Conservation (phyloP, 2,888 invertebrate genomes). For the Volucella bombylans region DNA sequence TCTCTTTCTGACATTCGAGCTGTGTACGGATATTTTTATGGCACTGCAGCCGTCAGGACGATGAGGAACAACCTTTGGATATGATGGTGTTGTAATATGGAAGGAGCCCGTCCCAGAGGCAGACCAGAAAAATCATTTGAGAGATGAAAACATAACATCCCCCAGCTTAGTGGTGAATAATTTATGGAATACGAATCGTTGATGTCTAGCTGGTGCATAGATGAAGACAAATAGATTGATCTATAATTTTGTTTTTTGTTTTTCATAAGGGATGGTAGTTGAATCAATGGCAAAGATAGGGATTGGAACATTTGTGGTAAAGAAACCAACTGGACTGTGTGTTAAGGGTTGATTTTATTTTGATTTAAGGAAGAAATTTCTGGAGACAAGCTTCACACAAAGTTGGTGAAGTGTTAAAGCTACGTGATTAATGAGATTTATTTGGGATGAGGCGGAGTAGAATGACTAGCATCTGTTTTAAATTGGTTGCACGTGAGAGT, state of each 20-base stretch:
- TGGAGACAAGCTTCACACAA: conserved; percentile 4
- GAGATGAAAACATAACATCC: conserved; percentile 59
- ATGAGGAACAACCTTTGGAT: neutral
- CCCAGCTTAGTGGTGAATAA: conserved; percentile 63
- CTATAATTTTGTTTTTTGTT: conserved; percentile 5
- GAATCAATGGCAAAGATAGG: conserved; percentile 12
- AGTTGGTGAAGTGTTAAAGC: conserved; percentile 31
- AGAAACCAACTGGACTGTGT: neutral
- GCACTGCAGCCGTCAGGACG: neutral
- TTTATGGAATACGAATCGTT: conserved; percentile 64
- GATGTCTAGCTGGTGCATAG: conserved; percentile 65
- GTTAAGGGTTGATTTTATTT: conserved; percentile 54
- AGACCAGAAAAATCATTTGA: conserved; percentile 39
- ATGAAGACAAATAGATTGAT: conserved; percentile 72
- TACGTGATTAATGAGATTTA: conserved; percentile 56
- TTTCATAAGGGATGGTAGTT: conserved; percentile 6
- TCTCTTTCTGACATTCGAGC: conserved; percentile 36
- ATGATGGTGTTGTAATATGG: conserved; percentile 28
- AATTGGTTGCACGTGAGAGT: neutral
- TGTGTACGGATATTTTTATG: conserved; percentile 3
- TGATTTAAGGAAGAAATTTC: conserved; percentile 44
- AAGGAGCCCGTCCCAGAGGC: neutral
- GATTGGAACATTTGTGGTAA: conserved; percentile 20
- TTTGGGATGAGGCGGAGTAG: neutral
- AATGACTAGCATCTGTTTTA: conserved; percentile 16